Base-by-base conservation (phyloP, 2,888 invertebrate genomes). In the Acanthosepion pharaonis region DNA sequence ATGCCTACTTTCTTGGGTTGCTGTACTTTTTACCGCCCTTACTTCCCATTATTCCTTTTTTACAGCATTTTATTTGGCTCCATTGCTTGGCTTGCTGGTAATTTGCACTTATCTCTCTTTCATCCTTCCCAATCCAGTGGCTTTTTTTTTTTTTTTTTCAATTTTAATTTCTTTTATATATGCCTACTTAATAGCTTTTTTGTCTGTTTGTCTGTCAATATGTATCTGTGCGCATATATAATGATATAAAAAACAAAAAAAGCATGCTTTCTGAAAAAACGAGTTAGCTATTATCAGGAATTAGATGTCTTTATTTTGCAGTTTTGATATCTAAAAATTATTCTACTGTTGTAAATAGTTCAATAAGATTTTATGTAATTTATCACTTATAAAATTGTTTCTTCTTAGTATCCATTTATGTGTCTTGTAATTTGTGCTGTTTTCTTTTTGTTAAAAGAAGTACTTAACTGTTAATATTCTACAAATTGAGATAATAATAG, bases 51-150 rank as follows among this genome's bases (percentile, higher is more conserved):
- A n/a, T 78, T 78, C 78, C 78, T 78, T 78, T 78, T 78, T 78
- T 78, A 78, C 78, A 78, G 78, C 78, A 78, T 78, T 78, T 78
- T 78, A 33, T 78, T 53, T 93, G 51, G 49, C 51, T 93, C 51
- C 93, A 93, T 53, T 93, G 93, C 93, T 93, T 93, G 93, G 93
- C 93, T 93, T 93, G 93, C 93, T 93, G 93, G 49, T 93, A 78
- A 78, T 78, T 78, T 78, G 78, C 78, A n/a, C 78, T 78, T n/a
- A 78, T 78, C n/a, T 78, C 78, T 78, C n/a, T 78, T 15, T 78
- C 78, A 51, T 20, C 59, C 20, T 59, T 59, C 23, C 78, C 3
- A 78, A 33, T 78, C 78, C 78, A 78, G 33, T 78, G 78, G 78
- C 78, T 78, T 78, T n/a, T 78, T 1, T 33, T 11, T 33, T 78